Evolutionary conservation across 2,113 vertebrate genomes (phyloP).

Genomic region (Centropus bengalensis): DNA sequence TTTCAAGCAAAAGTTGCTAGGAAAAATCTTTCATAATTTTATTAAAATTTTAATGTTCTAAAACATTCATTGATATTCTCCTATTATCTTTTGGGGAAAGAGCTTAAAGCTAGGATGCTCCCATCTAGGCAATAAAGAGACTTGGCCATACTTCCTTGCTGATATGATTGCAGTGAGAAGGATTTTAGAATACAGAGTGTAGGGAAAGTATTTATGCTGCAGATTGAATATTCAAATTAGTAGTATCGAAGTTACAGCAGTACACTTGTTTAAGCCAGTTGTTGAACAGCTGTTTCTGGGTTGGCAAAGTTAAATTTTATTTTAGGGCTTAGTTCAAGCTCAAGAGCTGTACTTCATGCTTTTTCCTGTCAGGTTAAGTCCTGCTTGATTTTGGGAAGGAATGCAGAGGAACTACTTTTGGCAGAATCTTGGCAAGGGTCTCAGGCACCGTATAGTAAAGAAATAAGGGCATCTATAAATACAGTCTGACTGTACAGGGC

Average conservation of each 20-base stretch:
- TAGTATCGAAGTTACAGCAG: neutral
- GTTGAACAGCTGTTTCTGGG: neutral
- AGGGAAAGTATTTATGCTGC: neutral
- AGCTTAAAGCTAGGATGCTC: neutral
- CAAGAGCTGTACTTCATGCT: neutral
- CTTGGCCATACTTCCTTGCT: neutral
- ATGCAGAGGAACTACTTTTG: neutral
- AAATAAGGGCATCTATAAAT: neutral
- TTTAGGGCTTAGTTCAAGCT: slow-evolving; percentile 5
- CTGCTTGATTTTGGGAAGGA: neutral
- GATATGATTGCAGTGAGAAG: neutral
- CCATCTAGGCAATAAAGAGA: neutral
- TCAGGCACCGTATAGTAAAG: neutral
- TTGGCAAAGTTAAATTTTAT: neutral
- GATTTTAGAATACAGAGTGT: neutral
- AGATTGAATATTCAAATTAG: neutral
- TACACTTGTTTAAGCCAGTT: neutral
- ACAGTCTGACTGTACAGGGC: neutral
- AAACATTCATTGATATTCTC: neutral
- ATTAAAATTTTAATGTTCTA: neutral
- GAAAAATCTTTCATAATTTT: neutral
- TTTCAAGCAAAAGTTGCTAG: neutral
- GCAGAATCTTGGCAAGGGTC: neutral
- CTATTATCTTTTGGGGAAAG: neutral
- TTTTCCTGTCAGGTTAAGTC: neutral